Conservation (phyloP, 2,113 vertebrate genomes). For the Barnardius zonarius region DNA sequence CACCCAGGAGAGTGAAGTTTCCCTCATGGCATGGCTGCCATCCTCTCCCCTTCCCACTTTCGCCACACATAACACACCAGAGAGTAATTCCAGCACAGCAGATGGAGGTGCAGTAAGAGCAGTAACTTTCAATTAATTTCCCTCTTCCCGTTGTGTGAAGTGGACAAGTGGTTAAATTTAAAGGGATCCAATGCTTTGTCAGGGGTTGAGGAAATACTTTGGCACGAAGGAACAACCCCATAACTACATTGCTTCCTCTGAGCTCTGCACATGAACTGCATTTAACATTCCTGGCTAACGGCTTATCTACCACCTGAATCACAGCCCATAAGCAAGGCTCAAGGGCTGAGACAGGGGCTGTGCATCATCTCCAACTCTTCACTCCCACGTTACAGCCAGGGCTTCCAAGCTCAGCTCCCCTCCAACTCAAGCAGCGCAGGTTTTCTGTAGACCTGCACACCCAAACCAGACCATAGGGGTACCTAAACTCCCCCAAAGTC, state of each 20-base stretch:
- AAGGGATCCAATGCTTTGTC: slow-evolving; percentile 15
- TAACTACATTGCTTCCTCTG: background rate
- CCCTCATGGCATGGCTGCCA: accelerated
- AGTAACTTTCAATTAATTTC: background rate
- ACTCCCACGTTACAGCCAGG: background rate
- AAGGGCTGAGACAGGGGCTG: background rate
- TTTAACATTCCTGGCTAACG: background rate
- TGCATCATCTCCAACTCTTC: background rate
- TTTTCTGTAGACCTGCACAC: background rate
- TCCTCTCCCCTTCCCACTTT: background rate
- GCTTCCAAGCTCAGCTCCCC: background rate
- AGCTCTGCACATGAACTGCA: background rate
- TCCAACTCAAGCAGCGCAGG: accelerated
- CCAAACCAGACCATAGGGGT: background rate
- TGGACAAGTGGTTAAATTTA: background rate
- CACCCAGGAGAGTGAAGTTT: background rate
- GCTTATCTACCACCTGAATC: background rate
- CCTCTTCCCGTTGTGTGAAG: background rate
- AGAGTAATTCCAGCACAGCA: slow-evolving; percentile 7
- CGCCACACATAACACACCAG: background rate
- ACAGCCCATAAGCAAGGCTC: background rate
- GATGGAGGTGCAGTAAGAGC: background rate
- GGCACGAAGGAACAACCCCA: background rate
- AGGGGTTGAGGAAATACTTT: background rate
- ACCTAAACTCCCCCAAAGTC: background rate